phyloP scores from a whole-genome alignment of 2,113 vertebrate genomes.

The Bettongia penicillata region DNA sequence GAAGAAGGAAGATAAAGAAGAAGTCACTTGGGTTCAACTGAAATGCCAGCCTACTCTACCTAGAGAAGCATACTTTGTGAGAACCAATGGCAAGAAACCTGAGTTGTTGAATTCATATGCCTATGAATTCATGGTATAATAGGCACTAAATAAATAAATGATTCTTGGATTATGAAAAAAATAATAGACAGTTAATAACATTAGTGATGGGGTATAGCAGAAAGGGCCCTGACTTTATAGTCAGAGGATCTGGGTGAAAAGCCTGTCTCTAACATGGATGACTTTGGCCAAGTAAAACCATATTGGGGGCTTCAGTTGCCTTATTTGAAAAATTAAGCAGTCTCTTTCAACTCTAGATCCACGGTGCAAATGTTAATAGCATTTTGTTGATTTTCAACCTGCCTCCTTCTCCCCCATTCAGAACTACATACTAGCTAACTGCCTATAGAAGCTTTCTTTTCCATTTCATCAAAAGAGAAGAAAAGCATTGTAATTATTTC shows the following conservation, averaged over 20 bases:
- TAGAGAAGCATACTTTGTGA: too few species aligned
- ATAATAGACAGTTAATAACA: conserved; percentile 35
- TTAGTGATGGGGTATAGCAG: not conserved
- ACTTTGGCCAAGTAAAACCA: not conserved
- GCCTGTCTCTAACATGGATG: not conserved
- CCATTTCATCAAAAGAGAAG: conserved; percentile 46
- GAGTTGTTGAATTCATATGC: too few species aligned
- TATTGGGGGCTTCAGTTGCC: not conserved
- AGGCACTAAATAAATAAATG: too few species aligned
- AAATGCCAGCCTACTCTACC: too few species aligned
- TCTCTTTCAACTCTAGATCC: not conserved
- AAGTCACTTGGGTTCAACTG: too few species aligned
- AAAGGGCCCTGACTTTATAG: not conserved
- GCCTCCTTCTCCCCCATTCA: conserved; percentile 32
- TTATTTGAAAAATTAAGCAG: not conserved
- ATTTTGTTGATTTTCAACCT: conserved; percentile 36
- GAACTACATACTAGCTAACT: conserved; percentile 41
- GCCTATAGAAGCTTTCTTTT: conserved; percentile 32
- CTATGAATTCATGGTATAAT: too few species aligned
- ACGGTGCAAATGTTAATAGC: not conserved
- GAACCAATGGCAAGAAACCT: too few species aligned
- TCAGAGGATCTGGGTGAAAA: not conserved
- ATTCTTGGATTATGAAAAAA: too few species aligned
- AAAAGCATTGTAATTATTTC: conserved; percentile 39
- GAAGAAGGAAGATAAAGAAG: too few species aligned